Percentiles rank a stretch among this genome's conserved stretches.
Conservation (phyloP, 2,113 vertebrate genomes). For the Cyanoliseus patagonus region DNA sequence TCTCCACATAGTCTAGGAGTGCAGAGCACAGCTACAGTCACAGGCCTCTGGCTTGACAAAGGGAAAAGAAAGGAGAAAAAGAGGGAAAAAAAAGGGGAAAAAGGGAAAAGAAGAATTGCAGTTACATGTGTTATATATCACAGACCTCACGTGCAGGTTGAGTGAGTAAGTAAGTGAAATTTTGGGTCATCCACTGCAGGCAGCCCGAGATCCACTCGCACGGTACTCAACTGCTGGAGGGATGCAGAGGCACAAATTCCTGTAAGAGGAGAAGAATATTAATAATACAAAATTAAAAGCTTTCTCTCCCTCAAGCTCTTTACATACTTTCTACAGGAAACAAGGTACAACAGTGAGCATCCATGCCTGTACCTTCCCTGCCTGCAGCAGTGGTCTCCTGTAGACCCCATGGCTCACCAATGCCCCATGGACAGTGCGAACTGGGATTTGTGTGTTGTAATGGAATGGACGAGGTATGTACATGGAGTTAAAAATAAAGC, state of each 20-base stretch:
- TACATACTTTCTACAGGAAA: background rate
- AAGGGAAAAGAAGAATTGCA: background rate
- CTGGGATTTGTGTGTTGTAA: slow-evolving; percentile 25
- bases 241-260: background rate
- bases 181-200: background rate
- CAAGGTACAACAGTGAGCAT: background rate
- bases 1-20: rapidly evolving
- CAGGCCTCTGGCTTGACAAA: background rate
- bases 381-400: background rate
- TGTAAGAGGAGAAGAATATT: background rate
- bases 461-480: background rate
- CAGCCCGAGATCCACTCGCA: background rate
- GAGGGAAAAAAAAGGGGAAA: background rate
- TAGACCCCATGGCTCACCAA: background rate
- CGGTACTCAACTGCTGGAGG: rapidly evolving
- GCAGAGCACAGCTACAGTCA: background rate
- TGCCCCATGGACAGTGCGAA: background rate
- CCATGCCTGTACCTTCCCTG: background rate
- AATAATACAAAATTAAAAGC: background rate
- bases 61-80: rapidly evolving
- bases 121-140: background rate
- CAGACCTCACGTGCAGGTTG: background rate
- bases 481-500: slow-evolving; percentile 65
- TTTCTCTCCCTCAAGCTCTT: background rate
- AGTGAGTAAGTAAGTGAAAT: background rate